Conservation (phyloP, 2,113 vertebrate genomes). For the Hippocampus zosterae region DNA sequence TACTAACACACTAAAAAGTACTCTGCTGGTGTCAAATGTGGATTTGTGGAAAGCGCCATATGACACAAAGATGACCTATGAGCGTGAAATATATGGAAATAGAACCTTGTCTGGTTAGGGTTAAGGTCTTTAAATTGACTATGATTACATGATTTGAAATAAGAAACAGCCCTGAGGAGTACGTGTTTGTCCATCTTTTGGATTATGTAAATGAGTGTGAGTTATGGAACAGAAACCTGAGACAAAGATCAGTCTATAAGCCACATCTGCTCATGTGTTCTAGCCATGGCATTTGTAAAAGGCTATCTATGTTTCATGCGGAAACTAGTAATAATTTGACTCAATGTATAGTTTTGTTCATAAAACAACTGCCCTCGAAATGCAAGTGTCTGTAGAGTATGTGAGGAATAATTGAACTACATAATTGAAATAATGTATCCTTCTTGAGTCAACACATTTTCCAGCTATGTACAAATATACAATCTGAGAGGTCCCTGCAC, state of each 20-base stretch:
- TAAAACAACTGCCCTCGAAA: too few relatives aligned
- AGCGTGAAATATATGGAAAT: neutral
- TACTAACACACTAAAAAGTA: constrained; percentile 5
- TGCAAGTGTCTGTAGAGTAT: too few relatives aligned
- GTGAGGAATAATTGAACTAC: neutral
- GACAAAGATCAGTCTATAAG: constrained; percentile 30
- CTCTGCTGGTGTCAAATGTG: constrained; percentile 1
- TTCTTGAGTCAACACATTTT: constrained; percentile 21
- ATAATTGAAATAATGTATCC: constrained; percentile 8
- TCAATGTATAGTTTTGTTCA: too few relatives aligned
- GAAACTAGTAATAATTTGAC: too few relatives aligned
- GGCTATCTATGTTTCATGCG: too few relatives aligned
- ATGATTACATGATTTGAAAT: constrained; percentile 18
- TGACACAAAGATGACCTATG: neutral
- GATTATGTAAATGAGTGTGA: constrained; percentile 39
- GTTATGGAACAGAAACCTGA: constrained; percentile 2
- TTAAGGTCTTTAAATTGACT: neutral
- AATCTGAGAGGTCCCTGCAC: constrained; percentile 12
- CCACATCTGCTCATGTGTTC: constrained; percentile 19
- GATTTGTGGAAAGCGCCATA: constrained; percentile 7
- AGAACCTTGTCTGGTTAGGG: neutral
- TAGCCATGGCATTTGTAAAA: neutral
- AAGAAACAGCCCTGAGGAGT: constrained; percentile 20
- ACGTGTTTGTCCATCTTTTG: constrained; percentile 45
- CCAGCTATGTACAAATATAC: constrained; percentile 5